These are phyloP conservation scores for Drosophila limbata DNA, from an alignment of 2,888 invertebrate genomes.

Conservation along the genomic window DNA sequence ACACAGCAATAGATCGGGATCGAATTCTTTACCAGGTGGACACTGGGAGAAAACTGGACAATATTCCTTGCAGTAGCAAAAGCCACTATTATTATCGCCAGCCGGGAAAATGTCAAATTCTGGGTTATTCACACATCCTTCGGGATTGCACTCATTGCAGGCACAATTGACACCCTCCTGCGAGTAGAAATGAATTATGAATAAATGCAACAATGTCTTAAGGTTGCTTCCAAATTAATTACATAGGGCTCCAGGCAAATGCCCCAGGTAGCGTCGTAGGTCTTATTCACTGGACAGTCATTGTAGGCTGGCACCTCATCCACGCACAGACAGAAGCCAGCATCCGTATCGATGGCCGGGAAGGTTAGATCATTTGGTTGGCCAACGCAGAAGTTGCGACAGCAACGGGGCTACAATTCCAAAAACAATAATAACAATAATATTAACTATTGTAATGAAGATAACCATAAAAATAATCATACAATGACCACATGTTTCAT, in stretches of 20 bases:
- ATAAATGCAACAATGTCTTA: not conserved
- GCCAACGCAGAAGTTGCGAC: constrained; percentile 51
- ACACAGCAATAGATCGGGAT: constrained; percentile 23
- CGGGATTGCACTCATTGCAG: constrained; percentile 44
- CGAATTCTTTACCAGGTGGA: constrained; percentile 38
- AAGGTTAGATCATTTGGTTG: constrained; percentile 41
- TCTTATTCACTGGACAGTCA: constrained; percentile 43
- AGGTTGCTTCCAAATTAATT: not conserved
- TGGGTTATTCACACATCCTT: constrained; percentile 3
- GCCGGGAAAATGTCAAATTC: constrained; percentile 37
- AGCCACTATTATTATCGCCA: constrained; percentile 43
- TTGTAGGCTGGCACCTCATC: constrained; percentile 39
- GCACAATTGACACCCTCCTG: constrained; percentile 26
- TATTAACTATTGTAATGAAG: not conserved
- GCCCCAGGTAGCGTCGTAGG: constrained; percentile 23
- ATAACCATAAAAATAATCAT: no score
- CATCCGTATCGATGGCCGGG: constrained; percentile 42
- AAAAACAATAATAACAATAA: not conserved
- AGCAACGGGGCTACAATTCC: constrained; percentile 65
- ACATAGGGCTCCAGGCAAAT: constrained; percentile 31
- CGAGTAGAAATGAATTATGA: not conserved
- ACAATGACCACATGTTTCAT: no score
- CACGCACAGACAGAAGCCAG: constrained; percentile 70
- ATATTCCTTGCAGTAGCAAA: constrained; percentile 66
- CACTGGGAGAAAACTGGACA: constrained; percentile 52